Evolutionary conservation across 2,113 vertebrate genomes (phyloP).

Genomic region (Ariopsis seemanni): DNA sequence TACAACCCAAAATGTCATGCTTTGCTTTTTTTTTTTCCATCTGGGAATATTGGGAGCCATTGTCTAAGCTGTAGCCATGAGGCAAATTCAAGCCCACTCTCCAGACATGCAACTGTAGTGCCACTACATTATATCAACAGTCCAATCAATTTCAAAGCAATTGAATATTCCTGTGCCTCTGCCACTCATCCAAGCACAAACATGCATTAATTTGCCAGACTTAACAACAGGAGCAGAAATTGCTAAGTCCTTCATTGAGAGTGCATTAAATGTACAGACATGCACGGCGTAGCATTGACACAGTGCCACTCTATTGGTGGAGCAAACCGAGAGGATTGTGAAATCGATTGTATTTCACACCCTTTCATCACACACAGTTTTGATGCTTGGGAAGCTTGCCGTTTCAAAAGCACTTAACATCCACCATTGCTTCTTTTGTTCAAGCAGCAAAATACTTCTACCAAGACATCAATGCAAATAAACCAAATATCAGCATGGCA

Average conservation of each 20-base stretch:
- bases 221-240: constrained; percentile 57
- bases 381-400: constrained; percentile 72
- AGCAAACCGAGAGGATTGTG: constrained; percentile 69
- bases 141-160: constrained; percentile 53
- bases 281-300: constrained; percentile 58
- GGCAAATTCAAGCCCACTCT: constrained; percentile 44
- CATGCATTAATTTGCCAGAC: constrained; percentile 66
- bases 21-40: constrained; percentile 16
- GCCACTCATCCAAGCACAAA: constrained; percentile 57
- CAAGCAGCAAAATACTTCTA: constrained; percentile 78
- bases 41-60: constrained; percentile 39
- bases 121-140: constrained; percentile 57
- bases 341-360: constrained; percentile 81
- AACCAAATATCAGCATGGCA: constrained; percentile 73
- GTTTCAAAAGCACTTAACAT: constrained; percentile 83
- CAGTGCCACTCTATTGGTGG: constrained; percentile 62
- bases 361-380: constrained; percentile 74
- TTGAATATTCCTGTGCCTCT: constrained; percentile 47
- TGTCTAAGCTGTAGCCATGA: constrained; percentile 27
- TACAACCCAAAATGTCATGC: constrained; percentile 46
- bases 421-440: constrained; percentile 76
- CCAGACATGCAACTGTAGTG: constrained; percentile 49
- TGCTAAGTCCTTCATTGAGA: constrained; percentile 60
- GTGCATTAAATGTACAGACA: constrained; percentile 67
- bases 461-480: constrained; percentile 79